A percentile compares a stretch with the other conserved stretches of the same genome.
Evolutionary conservation across 2,113 vertebrate genomes (phyloP).

Genomic region (Proterorhinus semilunaris): DNA sequence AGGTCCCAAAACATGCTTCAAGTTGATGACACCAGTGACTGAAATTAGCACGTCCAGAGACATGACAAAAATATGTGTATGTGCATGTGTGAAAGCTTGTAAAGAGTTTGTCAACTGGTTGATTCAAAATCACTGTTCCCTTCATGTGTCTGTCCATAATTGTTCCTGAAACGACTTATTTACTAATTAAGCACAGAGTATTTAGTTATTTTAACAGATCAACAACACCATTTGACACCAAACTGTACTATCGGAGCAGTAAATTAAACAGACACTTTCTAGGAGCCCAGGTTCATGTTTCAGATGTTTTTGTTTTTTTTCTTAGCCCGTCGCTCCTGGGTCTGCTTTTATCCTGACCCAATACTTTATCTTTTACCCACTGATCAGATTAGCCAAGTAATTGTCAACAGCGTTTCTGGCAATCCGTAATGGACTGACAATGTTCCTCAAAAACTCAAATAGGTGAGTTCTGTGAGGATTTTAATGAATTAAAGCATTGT

Average conservation of each 20-base stretch:
- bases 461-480: conserved; percentile 14
- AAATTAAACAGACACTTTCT: conserved; percentile 38
- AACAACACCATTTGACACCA: neutral
- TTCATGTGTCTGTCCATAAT: no score
- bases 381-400: conserved; percentile 24
- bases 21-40: conserved; percentile 55
- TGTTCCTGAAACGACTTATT: neutral
- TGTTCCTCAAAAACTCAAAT: conserved; percentile 41
- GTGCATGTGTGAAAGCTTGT: no score
- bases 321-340: neutral
- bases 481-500: neutral
- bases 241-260: conserved; percentile 24
- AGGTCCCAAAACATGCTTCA: conserved; percentile 59
- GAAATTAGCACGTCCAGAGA: conserved; percentile 43
- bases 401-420: conserved; percentile 24
- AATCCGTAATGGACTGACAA: conserved; percentile 25
- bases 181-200: no score
- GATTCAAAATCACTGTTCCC: no score
- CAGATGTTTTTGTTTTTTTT: conserved; percentile 5
- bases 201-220: neutral
- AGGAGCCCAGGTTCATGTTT: conserved; percentile 2
- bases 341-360: conserved; percentile 33
- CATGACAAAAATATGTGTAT: conserved; percentile 26
- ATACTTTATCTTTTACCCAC: conserved; percentile 25
- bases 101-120: no score